A percentile compares a stretch with the other conserved stretches of the same genome.
Evolutionary conservation across 1,140 invertebrate species (phyloP).

Genomic region (Platorchestia sp.): DNA sequence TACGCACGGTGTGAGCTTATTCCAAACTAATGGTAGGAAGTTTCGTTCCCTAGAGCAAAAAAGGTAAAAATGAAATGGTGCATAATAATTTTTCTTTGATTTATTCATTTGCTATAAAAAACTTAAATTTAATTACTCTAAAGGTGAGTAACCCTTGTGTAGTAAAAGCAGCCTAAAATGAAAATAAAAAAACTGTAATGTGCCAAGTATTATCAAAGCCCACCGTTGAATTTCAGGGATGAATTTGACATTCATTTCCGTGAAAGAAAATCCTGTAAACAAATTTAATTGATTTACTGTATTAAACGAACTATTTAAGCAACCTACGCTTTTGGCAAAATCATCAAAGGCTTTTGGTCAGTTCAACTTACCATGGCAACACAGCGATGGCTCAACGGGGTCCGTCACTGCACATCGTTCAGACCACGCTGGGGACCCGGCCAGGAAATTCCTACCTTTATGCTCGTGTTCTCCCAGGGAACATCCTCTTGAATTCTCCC

Average conservation of each 20-base stretch:
- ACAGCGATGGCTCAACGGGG: no score
- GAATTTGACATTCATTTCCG: background rate
- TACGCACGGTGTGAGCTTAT: no score
- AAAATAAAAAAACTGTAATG: background rate
- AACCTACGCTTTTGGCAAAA: no score
- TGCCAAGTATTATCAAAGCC: background rate
- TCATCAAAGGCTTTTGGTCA: no score
- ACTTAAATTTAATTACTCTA: background rate
- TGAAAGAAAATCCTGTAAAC: background rate
- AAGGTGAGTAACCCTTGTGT: background rate
- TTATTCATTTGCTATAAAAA: background rate
- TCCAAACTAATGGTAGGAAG: no score
- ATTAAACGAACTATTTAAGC: no score
- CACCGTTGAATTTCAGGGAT: background rate
- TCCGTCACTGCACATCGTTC: no score
- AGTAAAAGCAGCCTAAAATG: background rate
- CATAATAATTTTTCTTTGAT: background rate
- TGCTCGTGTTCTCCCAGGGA: no score
- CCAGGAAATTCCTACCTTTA: background rate
- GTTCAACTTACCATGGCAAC: no score
- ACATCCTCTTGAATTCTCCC: background rate
- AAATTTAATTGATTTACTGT: no score
- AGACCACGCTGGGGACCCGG: no score
- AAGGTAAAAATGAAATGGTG: background rate
- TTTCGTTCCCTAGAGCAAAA: no score